Evolutionary conservation across 2,888 invertebrate genomes (phyloP).

Genomic region (Limnephilus lunatus): DNA sequence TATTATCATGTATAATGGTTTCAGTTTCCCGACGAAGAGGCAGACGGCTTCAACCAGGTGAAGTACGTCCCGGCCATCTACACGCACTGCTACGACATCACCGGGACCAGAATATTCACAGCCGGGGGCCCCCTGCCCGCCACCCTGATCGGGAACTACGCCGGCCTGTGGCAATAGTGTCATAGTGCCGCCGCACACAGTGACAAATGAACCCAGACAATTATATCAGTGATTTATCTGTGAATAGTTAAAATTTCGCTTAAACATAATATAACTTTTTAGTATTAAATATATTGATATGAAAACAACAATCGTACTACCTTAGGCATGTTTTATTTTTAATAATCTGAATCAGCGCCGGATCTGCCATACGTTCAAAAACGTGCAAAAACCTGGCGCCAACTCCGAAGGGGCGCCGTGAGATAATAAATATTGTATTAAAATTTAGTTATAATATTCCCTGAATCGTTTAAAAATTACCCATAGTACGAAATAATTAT

Average conservation of each 20-base stretch:
- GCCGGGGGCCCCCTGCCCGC: slow-evolving; percentile 97
- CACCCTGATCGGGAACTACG: slow-evolving; percentile 94
- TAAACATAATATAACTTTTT: neutral
- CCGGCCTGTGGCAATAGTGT: slow-evolving; percentile 92
- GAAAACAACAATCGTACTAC: neutral
- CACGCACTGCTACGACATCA: slow-evolving; percentile 96
- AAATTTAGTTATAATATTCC: too few relatives aligned
- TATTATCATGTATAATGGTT: slow-evolving; percentile 63
- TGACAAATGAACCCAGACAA: neutral
- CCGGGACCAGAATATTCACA: slow-evolving; percentile 93
- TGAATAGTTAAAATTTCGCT: neutral
- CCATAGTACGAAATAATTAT: too few relatives aligned
- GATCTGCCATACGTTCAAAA: too few relatives aligned
- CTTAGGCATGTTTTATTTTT: neutral
- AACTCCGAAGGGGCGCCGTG: too few relatives aligned
- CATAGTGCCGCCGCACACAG: slow-evolving; percentile 71
- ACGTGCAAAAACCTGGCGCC: too few relatives aligned
- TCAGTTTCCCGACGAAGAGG: slow-evolving; percentile 91
- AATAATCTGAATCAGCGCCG: too few relatives aligned
- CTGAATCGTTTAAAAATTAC: too few relatives aligned
- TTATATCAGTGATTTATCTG: neutral
- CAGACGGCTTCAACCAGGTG: slow-evolving; percentile 89
- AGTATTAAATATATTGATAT: neutral
- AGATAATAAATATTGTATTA: too few relatives aligned
- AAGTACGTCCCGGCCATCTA: slow-evolving; percentile 96